Evolutionary conservation across 2,113 vertebrate genomes (phyloP).

Genomic region (Petrocephalus zakoni): DNA sequence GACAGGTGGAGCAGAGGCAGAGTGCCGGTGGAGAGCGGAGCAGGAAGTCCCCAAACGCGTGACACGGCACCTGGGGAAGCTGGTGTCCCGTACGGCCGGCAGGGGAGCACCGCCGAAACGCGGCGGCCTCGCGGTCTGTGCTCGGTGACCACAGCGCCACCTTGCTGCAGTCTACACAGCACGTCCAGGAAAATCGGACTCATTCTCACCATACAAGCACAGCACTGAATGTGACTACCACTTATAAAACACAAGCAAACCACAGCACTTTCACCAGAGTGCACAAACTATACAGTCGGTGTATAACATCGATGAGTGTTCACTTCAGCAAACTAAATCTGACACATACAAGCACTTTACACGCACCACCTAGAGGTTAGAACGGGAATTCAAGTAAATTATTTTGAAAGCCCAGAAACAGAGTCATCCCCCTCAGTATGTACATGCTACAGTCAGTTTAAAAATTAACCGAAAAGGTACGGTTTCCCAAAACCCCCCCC

Average conservation of each 20-base stretch:
- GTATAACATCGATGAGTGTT: neutral
- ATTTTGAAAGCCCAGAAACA: neutral
- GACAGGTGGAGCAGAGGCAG: neutral
- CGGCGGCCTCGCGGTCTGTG: neutral
- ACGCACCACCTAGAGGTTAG: neutral
- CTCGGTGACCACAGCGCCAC: neutral
- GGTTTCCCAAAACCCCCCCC: accelerated
- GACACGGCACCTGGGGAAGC: neutral
- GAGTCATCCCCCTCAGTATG: neutral
- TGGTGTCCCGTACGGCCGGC: constrained; percentile 17
- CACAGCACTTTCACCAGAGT: neutral
- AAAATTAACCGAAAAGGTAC: constrained; percentile 31
- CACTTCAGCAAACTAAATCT: neutral
- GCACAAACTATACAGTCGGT: neutral
- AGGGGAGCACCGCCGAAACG: neutral
- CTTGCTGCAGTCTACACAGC: neutral
- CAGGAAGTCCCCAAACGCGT: too few species aligned
- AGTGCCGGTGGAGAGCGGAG: neutral
- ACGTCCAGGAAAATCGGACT: neutral
- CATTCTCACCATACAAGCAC: neutral
- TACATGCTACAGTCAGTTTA: constrained; percentile 18
- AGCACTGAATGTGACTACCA: neutral
- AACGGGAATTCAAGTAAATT: neutral
- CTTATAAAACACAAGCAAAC: neutral
- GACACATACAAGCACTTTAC: neutral